phyloP scores from a whole-genome alignment of 1,140 invertebrate species.

The Orussus abietinus region DNA sequence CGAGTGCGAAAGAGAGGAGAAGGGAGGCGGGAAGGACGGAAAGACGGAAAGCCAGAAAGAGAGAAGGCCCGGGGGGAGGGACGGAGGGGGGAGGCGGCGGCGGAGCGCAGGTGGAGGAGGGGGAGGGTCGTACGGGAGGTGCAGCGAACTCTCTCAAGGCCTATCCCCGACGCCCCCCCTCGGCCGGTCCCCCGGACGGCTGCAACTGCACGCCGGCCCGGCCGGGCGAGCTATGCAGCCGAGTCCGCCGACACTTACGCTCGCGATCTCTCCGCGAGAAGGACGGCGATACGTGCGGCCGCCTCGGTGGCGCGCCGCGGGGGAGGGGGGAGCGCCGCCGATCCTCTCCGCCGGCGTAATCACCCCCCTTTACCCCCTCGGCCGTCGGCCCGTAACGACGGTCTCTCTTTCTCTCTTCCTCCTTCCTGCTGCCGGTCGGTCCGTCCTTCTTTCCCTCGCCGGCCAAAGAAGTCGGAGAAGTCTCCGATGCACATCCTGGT shows the following conservation, averaged over 20 bases:
- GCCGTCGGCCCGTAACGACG: slow-evolving; percentile 15
- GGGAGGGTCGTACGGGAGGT: slow-evolving; percentile 32
- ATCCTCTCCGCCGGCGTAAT: slow-evolving; percentile 8
- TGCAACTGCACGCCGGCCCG: slow-evolving; percentile 1
- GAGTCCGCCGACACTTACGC: background rate
- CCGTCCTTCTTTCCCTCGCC: background rate
- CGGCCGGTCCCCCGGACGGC: background rate
- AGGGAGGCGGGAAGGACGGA: slow-evolving; percentile 10
- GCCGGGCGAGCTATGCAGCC: background rate
- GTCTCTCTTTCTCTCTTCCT: slow-evolving; percentile 7
- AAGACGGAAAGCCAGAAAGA: too few species aligned
- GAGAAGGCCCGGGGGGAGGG: slow-evolving; percentile 13
- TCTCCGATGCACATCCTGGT: slow-evolving; percentile 21
- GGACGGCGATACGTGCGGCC: too few species aligned
- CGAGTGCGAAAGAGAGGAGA: slow-evolving; percentile 16
- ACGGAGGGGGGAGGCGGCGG: slow-evolving; percentile 11
- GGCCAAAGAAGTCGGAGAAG: slow-evolving; percentile 2
- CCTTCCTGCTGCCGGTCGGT: background rate
- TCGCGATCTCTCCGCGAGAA: too few species aligned
- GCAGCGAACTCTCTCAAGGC: slow-evolving; percentile 55
- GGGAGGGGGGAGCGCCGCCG: too few species aligned
- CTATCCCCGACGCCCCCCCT: slow-evolving; percentile 21
- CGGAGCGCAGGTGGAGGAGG: slow-evolving; percentile 13
- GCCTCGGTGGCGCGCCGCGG: too few species aligned
- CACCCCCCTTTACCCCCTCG: slow-evolving; percentile 6